Evolutionary conservation across 1,140 invertebrate species (phyloP).

Genomic region (Paraescarpia echinospica): DNA sequence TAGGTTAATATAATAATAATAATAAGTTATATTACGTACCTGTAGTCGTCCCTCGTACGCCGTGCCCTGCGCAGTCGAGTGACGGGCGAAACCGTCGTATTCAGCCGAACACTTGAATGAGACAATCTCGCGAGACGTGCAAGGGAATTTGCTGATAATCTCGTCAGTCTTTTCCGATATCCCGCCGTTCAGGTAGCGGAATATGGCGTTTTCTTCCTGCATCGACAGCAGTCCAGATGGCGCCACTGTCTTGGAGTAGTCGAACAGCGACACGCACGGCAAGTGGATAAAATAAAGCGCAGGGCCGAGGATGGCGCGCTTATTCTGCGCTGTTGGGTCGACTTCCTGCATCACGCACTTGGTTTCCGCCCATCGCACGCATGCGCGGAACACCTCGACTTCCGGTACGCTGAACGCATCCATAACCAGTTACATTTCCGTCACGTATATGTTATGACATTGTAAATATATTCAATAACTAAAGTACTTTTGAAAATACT

Average conservation of each 20-base stretch:
- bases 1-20: neutral
- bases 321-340: neutral
- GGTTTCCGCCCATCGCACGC: constrained; percentile 14
- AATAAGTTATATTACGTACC: neutral
- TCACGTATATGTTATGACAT: neutral
- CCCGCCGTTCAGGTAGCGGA: constrained; percentile 14
- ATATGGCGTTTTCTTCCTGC: constrained; percentile 19
- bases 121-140: constrained; percentile 7
- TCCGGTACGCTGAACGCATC: constrained; percentile 8
- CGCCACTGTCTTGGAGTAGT: constrained; percentile 10
- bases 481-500: too few relatives aligned
- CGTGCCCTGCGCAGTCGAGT: neutral
- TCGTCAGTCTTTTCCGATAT: neutral
- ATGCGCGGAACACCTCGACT: constrained; percentile 20
- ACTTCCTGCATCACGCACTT: constrained; percentile 8
- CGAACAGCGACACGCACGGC: neutral
- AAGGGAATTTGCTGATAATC: constrained; percentile 8
- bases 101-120: neutral
- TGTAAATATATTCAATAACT: neutral
- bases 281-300: constrained; percentile 9
- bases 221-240: constrained; percentile 1
- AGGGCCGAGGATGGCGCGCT: neutral
- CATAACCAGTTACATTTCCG: neutral
- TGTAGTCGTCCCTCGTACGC: constrained; percentile 7
- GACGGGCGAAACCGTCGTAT: constrained; percentile 17